These are phyloP conservation scores for Catostylus mosaicus DNA, from an alignment of 30 jellyfish, hydroid and myxozoan species.

Conservation along the genomic window DNA sequence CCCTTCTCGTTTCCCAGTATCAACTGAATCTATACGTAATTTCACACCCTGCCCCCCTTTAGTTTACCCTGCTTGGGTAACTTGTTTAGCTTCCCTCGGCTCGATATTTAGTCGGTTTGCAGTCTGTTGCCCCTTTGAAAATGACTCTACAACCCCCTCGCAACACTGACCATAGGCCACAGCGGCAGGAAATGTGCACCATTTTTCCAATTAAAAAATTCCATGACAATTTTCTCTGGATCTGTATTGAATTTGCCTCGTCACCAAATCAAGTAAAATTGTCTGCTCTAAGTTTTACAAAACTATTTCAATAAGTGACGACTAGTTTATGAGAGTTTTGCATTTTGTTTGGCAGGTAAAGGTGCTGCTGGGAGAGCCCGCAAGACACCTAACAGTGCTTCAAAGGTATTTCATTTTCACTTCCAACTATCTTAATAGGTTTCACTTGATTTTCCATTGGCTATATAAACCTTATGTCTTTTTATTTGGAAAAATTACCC, in stretches of 20 bases:
- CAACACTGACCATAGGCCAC: no score
- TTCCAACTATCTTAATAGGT: background rate
- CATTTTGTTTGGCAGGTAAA: conserved; percentile 54
- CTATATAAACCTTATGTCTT: background rate
- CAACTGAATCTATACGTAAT: no score
- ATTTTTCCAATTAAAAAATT: no score
- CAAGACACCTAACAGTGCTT: conserved; percentile 58
- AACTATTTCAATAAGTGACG: background rate
- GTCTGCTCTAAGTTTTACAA: background rate
- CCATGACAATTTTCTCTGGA: no score
- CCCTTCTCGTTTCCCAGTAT: background rate
- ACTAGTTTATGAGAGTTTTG: conserved; percentile 9
- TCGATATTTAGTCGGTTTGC: no score
- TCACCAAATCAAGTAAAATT: conserved; percentile 2
- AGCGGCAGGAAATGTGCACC: no score
- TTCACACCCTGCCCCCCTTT: no score
- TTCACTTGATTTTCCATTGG: background rate
- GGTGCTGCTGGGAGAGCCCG: conserved; percentile 63
- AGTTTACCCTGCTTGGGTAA: no score
- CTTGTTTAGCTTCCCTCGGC: no score
- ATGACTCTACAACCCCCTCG: no score
- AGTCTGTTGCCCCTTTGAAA: no score
- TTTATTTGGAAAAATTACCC: background rate
- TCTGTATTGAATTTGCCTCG: background rate
- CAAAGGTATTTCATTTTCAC: conserved; percentile 50